A percentile compares a stretch with the other conserved stretches of the same genome.
Evolutionary conservation across 2,888 invertebrate genomes (phyloP).

Genomic region (Pediacus dermestoides): DNA sequence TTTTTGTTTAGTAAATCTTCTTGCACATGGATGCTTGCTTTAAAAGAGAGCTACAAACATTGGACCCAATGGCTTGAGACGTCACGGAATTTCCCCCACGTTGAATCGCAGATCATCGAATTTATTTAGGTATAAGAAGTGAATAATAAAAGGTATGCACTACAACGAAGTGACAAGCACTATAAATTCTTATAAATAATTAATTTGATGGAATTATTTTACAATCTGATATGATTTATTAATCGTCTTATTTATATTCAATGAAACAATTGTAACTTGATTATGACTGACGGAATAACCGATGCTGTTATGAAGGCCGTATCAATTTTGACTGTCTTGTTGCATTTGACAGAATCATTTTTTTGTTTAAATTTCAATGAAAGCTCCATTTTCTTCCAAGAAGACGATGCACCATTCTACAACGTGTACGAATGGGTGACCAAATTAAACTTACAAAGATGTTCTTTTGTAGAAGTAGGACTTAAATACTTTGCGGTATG

Average conservation of each 20-base stretch:
- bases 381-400: constrained; percentile 21
- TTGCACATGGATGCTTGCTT: constrained; percentile 9
- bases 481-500: constrained; percentile 49
- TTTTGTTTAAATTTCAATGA: constrained; percentile 14
- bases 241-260: too few species aligned
- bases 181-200: too few species aligned
- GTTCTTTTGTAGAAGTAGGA: constrained; percentile 50
- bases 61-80: constrained; percentile 9
- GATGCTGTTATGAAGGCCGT: too few species aligned
- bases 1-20: constrained; percentile 12
- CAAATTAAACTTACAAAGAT: constrained; percentile 49
- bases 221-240: too few species aligned
- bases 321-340: constrained; percentile 29
- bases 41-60: too few species aligned
- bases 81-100: constrained; percentile 4
- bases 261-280: too few species aligned
- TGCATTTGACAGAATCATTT: constrained; percentile 26
- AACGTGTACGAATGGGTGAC: constrained; percentile 45
- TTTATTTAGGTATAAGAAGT: too few species aligned
- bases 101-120: too few species aligned
- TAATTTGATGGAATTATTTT: too few species aligned
- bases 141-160: too few species aligned
- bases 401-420: constrained; percentile 34
- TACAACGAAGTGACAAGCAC: too few species aligned
- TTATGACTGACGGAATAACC: too few species aligned